These are phyloP conservation scores for Busseola fusca DNA, from an alignment of 2,888 invertebrate species.

Conservation along the genomic window DNA sequence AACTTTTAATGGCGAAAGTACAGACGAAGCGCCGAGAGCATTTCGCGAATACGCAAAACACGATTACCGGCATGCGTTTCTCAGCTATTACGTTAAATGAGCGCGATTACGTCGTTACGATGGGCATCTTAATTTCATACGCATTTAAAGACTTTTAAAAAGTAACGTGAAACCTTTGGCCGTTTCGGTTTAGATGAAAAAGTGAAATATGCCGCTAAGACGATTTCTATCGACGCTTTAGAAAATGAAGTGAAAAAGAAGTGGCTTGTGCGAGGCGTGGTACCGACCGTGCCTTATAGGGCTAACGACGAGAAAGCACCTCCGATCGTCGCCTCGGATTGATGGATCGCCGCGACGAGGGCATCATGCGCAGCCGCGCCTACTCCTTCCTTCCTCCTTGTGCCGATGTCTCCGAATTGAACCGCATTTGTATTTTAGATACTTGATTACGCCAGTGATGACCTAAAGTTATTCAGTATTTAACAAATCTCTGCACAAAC, in stretches of 20 bases:
- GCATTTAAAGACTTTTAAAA: conserved; percentile 77
- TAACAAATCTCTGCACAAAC: not conserved
- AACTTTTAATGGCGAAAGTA: conserved; percentile 78
- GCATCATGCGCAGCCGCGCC: conserved; percentile 62
- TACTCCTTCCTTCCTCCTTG: conserved; percentile 41
- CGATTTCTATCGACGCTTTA: conserved; percentile 88
- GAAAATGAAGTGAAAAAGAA: conserved; percentile 88
- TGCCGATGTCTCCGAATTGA: conserved; percentile 40
- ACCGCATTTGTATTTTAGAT: conserved; percentile 7
- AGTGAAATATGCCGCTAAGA: conserved; percentile 84
- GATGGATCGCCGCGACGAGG: conserved; percentile 78
- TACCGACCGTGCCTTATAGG: conserved; percentile 84
- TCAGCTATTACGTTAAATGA: conserved; percentile 83
- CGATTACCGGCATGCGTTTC: conserved; percentile 79
- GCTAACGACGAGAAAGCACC: conserved; percentile 89
- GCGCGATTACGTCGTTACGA: conserved; percentile 81
- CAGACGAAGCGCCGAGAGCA: conserved; percentile 77
- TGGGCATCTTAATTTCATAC: conserved; percentile 82
- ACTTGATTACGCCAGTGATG: conserved; percentile 11
- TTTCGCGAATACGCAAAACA: conserved; percentile 82
- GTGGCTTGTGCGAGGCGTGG: conserved; percentile 85
- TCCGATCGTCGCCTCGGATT: conserved; percentile 83
- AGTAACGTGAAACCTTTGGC: conserved; percentile 77
- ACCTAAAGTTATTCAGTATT: conserved; percentile 13
- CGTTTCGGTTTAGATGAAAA: conserved; percentile 81